Evolutionary conservation across 1,140 invertebrate species (phyloP).

Genomic region (Sipha flava): DNA sequence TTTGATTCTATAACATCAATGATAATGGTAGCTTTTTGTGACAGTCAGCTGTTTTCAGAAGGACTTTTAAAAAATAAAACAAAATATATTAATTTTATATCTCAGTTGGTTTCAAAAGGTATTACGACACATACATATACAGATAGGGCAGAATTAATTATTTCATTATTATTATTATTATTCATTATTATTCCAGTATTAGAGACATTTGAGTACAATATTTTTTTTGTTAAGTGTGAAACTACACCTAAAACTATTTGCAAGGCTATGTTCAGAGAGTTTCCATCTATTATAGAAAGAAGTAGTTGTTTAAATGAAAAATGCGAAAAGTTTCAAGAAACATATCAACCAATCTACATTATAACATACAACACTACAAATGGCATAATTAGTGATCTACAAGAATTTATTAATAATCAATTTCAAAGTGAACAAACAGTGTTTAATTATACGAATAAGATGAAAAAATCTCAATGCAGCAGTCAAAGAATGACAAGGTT

Average conservation of each 20-base stretch:
- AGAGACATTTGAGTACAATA: not conserved
- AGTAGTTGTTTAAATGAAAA: not conserved
- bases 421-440: not conserved
- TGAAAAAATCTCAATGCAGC: not conserved
- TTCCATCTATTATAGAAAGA: not conserved
- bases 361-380: not conserved
- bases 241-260: not conserved
- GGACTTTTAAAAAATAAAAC: not conserved
- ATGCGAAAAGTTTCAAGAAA: not conserved
- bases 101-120: not conserved
- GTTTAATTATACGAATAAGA: not conserved
- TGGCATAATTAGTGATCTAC: not conserved
- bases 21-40: not conserved
- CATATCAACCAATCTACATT: not conserved
- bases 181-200: not conserved
- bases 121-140: not conserved
- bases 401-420: not conserved
- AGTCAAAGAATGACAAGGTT: not conserved
- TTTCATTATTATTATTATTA: not conserved
- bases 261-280: not conserved
- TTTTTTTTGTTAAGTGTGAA: not conserved
- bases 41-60: not conserved
- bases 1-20: not conserved
- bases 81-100: not conserved
- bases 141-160: not conserved